Base-by-base conservation (phyloP, 2,113 vertebrate genomes). In the Polypterus senegalus region DNA sequence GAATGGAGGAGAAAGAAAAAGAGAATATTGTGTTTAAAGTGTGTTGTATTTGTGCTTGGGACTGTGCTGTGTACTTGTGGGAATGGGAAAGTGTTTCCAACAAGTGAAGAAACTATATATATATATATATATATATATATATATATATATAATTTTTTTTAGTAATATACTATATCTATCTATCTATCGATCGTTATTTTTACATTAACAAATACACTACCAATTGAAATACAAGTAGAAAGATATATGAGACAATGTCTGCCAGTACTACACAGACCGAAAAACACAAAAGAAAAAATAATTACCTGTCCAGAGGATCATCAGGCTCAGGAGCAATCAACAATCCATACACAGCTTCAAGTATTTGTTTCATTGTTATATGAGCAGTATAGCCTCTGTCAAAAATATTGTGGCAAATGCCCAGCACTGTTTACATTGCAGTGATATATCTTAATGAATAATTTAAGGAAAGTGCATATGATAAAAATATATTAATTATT, bases 401-500 rank as follows among this genome's bases (percentile, higher is more conserved):
- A 70, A 83, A 81, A 56, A 83, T 72, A 65, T 77, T 80, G 70
- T 80, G 80, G 67, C 80, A 82, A 62, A 82, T 77, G 46, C 79
- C 79, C 80, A 52, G 76, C 74, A 7, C 63, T 82, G 66, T 82
- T 82, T 49, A 82, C 62, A 52, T 81, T 82, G 66, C 80, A 81
- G 67, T 82, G 79, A 65, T 82, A 79, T 1, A 82, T 54, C 80
- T 81, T 60, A 10, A 1, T 5, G 46, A 3, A 2, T 47, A 58
- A 77, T 78, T 73, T 77, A 70, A 62, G 72, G 4, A 58, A 7
- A n/a, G n/a, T n/a, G n/a, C n/a, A n/a, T n/a, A n/a, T n/a, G n/a
- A n/a, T n/a, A n/a, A n/a, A n/a, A n/a, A n/a, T n/a, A n/a, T n/a
- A n/a, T n/a, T n/a, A n/a, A n/a, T n/a, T n/a, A n/a, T n/a, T n/a